Conservation (phyloP, 2,113 vertebrate species). For the Nothobranchius furzeri region DNA sequence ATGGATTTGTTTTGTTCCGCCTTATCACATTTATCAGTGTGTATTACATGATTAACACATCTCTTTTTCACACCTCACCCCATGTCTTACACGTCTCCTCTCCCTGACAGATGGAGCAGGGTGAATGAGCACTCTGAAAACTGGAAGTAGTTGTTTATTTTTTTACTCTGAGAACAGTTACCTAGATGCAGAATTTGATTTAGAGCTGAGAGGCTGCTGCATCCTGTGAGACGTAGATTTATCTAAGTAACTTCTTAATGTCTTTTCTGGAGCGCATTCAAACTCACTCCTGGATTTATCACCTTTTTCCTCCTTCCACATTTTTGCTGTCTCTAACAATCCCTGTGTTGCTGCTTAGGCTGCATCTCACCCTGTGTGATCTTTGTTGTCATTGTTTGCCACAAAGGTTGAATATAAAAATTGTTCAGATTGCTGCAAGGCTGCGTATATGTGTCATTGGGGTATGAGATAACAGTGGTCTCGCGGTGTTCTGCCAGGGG, state of each 20-base stretch:
- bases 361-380: constrained; percentile 8
- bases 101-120: constrained; percentile 10
- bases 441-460: constrained; percentile 37
- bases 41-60: constrained; percentile 36
- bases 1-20: no score
- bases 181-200: constrained; percentile 73
- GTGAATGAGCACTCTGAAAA: constrained; percentile 15
- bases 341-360: constrained; percentile 12
- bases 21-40: constrained; percentile 7
- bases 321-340: constrained; percentile 21
- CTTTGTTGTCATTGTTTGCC: constrained; percentile 10
- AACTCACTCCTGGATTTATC: constrained; percentile 59
- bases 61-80: constrained; percentile 33
- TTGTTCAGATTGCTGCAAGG: constrained; percentile 26
- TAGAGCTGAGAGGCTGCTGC: constrained; percentile 45
- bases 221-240: constrained; percentile 65
- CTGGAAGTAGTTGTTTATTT: constrained; percentile 23
- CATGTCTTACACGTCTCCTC: constrained; percentile 8
- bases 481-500: constrained; percentile 49
- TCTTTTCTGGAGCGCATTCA: constrained; percentile 72
- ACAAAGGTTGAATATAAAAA: constrained; percentile 35
- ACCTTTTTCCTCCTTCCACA: background rate
- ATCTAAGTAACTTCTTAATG: constrained; percentile 74
- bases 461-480: constrained; percentile 51
- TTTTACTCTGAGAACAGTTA: constrained; percentile 72